These are phyloP conservation scores for Ichneumon xanthorius DNA, from an alignment of 2,888 invertebrate genomes.

Conservation along the genomic window DNA sequence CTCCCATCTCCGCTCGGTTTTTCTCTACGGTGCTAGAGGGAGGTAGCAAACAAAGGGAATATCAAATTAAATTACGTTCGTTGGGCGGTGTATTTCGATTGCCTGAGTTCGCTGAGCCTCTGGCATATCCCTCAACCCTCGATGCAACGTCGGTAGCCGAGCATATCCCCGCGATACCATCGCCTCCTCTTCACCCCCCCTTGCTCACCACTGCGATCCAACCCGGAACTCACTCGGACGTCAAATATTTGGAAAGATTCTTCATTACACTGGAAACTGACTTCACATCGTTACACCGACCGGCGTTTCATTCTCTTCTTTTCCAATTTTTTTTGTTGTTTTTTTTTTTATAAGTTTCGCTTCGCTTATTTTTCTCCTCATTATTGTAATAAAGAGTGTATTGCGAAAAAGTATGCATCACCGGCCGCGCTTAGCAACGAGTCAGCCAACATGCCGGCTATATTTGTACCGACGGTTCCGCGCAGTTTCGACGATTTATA, in stretches of 20 bases:
- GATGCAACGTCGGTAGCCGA: conserved; percentile 49
- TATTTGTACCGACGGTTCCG: conserved; percentile 6
- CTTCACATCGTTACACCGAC: conserved; percentile 13
- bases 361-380: conserved; percentile 20
- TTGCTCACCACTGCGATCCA: conserved; percentile 18
- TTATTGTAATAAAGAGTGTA: conserved; percentile 69
- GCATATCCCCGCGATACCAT: conserved; percentile 34
- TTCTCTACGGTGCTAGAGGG: conserved; percentile 26
- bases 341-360: neutral
- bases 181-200: neutral
- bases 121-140: conserved; percentile 51
- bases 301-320: neutral
- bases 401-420: neutral
- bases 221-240: conserved; percentile 65
- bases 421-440: conserved; percentile 2
- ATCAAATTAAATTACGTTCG: conserved; percentile 79
- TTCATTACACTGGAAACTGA: conserved; percentile 33
- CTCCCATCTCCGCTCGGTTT: conserved; percentile 13
- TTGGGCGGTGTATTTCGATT: conserved; percentile 65
- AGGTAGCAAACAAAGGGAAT: conserved; percentile 77
- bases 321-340: neutral
- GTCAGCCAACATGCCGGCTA: neutral
- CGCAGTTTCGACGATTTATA: neutral
- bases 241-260: conserved; percentile 73
- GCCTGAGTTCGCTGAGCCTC: conserved; percentile 58